phyloP scores from a whole-genome alignment of 2,888 invertebrate genomes.

The Antheraea assamensis region DNA sequence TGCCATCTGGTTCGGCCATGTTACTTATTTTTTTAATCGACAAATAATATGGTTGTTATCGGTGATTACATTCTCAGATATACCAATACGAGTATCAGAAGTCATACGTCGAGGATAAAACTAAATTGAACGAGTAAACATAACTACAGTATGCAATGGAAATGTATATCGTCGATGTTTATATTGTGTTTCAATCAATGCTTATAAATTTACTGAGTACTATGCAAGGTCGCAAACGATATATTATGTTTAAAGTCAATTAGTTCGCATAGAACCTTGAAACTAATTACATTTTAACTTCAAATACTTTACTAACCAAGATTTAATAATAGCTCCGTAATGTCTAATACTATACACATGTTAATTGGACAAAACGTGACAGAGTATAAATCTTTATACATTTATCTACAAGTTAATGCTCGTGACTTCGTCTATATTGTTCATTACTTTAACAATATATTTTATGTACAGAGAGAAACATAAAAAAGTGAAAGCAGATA shows the following conservation, averaged over 20 bases:
- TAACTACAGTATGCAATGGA: background rate
- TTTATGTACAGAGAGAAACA: too few species aligned
- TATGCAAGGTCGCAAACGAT: background rate
- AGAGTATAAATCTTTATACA: too few species aligned
- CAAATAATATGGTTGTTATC: background rate
- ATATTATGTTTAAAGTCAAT: background rate
- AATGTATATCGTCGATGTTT: background rate
- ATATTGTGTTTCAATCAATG: background rate
- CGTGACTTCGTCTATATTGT: too few species aligned
- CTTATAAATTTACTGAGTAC: background rate
- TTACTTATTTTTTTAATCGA: background rate
- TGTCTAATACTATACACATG: too few species aligned
- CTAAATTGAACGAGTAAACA: background rate
- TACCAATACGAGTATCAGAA: background rate
- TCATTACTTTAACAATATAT: too few species aligned
- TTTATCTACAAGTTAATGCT: too few species aligned
- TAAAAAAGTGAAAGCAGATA: too few species aligned
- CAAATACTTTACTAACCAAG: background rate
- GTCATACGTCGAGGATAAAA: background rate
- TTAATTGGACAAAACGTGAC: too few species aligned
- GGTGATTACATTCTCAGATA: background rate
- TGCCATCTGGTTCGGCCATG: too few species aligned
- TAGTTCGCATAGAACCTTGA: background rate
- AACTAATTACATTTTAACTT: background rate
- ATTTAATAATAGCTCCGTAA: background rate